Conservation (phyloP, 2,113 vertebrate genomes). For the Chlorodrepanis virens region DNA sequence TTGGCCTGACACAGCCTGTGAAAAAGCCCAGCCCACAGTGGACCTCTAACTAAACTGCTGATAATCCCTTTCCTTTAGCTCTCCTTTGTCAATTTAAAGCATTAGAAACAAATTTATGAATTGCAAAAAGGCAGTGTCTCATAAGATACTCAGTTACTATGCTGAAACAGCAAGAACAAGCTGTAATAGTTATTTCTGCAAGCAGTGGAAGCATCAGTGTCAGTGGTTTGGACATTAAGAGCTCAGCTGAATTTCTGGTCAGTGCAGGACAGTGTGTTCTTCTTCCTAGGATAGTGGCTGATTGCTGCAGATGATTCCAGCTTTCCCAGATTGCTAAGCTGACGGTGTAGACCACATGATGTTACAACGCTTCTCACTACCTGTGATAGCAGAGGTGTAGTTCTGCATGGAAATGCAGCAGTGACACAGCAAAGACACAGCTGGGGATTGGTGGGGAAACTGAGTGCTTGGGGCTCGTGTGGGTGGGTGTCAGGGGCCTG, state of each 20-base stretch:
- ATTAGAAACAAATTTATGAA: background rate
- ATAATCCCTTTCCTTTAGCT: background rate
- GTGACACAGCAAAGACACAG: background rate
- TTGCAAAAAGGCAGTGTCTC: background rate
- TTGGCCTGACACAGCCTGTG: background rate
- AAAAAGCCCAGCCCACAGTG: background rate
- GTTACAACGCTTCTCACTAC: accelerated
- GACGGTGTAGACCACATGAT: accelerated
- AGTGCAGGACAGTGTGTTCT: background rate
- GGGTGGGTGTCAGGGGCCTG: background rate
- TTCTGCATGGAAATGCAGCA: background rate
- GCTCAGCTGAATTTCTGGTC: background rate
- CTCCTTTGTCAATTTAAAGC: background rate
- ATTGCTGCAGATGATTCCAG: background rate
- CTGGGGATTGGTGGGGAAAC: background rate
- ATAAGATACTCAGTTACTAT: background rate
- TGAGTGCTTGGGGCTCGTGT: accelerated
- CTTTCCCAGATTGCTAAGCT: background rate
- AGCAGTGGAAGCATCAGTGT: background rate
- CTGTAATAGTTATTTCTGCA: background rate
- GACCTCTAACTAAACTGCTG: background rate
- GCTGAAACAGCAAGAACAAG: background rate
- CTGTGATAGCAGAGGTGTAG: background rate
- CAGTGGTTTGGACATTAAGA: background rate
- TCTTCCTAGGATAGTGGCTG: background rate